phyloP scores from a whole-genome alignment of 2,888 invertebrate species.

The Caenorhabditis japonica region DNA sequence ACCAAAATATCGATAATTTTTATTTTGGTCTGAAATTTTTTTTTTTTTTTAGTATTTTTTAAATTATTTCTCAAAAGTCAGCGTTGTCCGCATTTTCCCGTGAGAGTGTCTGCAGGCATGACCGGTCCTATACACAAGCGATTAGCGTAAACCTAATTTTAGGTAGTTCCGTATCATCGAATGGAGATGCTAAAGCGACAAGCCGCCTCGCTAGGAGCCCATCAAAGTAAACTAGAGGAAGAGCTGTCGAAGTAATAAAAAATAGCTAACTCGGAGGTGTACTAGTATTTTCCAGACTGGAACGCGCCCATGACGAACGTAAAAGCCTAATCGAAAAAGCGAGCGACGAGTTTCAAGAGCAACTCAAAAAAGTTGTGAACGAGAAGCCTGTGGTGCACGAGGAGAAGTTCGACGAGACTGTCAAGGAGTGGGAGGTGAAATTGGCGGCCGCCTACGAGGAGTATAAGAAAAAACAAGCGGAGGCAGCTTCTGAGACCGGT shows the following conservation, averaged over 20 bases:
- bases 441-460: slow-evolving; percentile 65
- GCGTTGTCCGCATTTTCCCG: too few species aligned
- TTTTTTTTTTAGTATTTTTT: too few species aligned
- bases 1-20: too few species aligned
- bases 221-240: slow-evolving; percentile 61
- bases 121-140: too few species aligned
- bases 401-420: slow-evolving; percentile 66
- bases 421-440: slow-evolving; percentile 68
- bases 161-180: slow-evolving; percentile 81
- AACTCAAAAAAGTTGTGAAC: slow-evolving; percentile 66
- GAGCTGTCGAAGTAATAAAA: slow-evolving; percentile 47
- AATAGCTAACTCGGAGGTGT: not conserved
- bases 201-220: slow-evolving; percentile 57
- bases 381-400: slow-evolving; percentile 71
- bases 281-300: slow-evolving; percentile 14
- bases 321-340: slow-evolving; percentile 61
- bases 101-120: too few species aligned
- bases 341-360: slow-evolving; percentile 61
- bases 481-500: slow-evolving; percentile 55
- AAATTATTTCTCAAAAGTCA: too few species aligned
- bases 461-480: slow-evolving; percentile 64
- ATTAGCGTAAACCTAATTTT: too few species aligned
- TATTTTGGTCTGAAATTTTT: too few species aligned
- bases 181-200: slow-evolving; percentile 67
- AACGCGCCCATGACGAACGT: slow-evolving; percentile 74